phyloP scores from a whole-genome alignment of 2,797 vertebrate genomes.

The Hippocampus kuda region DNA sequence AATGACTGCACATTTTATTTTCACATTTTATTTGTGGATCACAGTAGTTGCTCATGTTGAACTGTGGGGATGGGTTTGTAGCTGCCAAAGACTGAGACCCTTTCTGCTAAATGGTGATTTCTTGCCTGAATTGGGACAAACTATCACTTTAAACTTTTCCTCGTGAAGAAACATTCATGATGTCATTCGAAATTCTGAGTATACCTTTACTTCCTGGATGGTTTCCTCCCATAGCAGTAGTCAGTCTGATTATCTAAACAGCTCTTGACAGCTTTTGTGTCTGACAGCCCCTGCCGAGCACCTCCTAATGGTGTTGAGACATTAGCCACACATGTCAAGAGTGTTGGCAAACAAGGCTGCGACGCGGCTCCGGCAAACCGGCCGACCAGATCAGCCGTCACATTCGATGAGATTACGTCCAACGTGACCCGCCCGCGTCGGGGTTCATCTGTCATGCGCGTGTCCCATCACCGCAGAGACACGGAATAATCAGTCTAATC shows the following conservation, averaged over 20 bases:
- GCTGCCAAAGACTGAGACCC: neutral
- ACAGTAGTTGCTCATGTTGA: neutral
- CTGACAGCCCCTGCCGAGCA: constrained; percentile 44
- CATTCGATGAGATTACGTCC: constrained; percentile 53
- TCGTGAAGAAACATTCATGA: neutral
- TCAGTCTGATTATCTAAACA: constrained; percentile 40
- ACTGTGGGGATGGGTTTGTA: neutral
- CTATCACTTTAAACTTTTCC: neutral
- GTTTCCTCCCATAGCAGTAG: constrained; percentile 25
- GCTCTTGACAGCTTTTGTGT: constrained; percentile 42
- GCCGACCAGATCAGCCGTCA: constrained; percentile 51
- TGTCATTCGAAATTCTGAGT: neutral
- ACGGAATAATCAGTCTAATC: constrained; percentile 69
- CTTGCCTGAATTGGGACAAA: neutral
- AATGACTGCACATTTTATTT: neutral
- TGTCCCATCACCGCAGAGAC: constrained; percentile 61
- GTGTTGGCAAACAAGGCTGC: constrained; percentile 45
- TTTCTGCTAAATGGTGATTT: neutral
- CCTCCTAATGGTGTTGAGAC: constrained; percentile 48
- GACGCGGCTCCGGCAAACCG: constrained; percentile 47
- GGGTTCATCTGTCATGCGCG: constrained; percentile 65
- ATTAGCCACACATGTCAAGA: constrained; percentile 49
- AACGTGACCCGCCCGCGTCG: constrained; percentile 52
- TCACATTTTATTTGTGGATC: neutral
- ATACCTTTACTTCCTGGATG: neutral